Percentiles rank a stretch among this genome's conserved stretches.
Conservation (phyloP, 2,797 vertebrate species). For the Crocidura indochinensis region DNA sequence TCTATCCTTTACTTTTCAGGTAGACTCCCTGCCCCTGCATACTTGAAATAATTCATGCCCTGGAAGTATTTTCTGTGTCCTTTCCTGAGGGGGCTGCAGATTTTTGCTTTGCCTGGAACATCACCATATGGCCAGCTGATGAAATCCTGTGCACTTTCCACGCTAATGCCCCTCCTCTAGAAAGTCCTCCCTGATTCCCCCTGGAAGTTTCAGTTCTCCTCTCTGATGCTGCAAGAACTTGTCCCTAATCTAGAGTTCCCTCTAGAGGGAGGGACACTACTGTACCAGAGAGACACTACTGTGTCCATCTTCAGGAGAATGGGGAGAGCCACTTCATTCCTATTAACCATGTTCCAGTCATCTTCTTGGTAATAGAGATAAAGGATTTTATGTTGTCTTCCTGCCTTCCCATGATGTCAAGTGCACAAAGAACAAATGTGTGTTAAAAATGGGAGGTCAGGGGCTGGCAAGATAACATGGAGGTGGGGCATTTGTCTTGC, state of each 20-base stretch:
- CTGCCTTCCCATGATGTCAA: not conserved
- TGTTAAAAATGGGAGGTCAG: not conserved
- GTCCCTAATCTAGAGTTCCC: not conserved
- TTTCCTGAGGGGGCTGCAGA: not conserved
- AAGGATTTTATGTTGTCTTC: not conserved
- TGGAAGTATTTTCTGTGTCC: too few relatives aligned
- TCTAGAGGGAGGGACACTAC: not conserved
- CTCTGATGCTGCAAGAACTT: not conserved
- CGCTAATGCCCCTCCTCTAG: not conserved
- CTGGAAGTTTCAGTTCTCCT: not conserved
- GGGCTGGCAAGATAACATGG: too few relatives aligned
- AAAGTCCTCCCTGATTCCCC: not conserved
- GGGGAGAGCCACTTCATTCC: not conserved
- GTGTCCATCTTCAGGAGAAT: not conserved
- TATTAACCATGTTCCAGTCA: not conserved
- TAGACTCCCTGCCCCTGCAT: not conserved
- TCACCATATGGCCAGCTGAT: not conserved
- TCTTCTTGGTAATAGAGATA: not conserved
- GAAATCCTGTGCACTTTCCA: not conserved
- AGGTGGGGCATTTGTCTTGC: too few relatives aligned
- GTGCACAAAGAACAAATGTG: not conserved
- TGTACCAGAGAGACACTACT: rapidly evolving
- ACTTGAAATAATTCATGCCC: not conserved
- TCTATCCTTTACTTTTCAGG: not conserved
- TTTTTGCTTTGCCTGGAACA: not conserved